Conservation (phyloP, 2,888 invertebrate species). For the Pachliopta kotzebuea region DNA sequence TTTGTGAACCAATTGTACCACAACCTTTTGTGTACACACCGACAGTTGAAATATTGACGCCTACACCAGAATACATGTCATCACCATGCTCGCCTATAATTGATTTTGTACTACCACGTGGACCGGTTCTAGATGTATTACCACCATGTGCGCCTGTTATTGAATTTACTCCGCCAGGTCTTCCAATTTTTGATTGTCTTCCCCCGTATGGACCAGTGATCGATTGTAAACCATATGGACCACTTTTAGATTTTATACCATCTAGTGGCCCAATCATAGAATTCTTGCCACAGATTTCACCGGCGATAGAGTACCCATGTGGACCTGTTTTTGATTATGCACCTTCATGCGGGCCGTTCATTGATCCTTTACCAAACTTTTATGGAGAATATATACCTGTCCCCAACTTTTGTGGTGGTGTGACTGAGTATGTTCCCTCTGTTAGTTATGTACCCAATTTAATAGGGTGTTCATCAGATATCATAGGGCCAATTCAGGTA, state of each 20-base stretch:
- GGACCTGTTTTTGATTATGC: slow-evolving; percentile 28
- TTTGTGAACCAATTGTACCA: slow-evolving; percentile 19
- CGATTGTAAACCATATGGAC: slow-evolving; percentile 15
- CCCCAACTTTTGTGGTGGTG: slow-evolving; percentile 1
- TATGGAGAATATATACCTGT: slow-evolving; percentile 28
- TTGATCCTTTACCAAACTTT: slow-evolving; percentile 33
- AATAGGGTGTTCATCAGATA: slow-evolving; percentile 27
- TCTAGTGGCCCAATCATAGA: slow-evolving; percentile 8
- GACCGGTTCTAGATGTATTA: slow-evolving; percentile 11
- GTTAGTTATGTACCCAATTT: slow-evolving; percentile 14
- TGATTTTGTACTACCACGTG: slow-evolving; percentile 10
- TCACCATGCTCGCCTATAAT: neutral
- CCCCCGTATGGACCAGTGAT: slow-evolving; percentile 16
- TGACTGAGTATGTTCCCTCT: slow-evolving; percentile 19
- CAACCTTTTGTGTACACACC: slow-evolving; percentile 25
- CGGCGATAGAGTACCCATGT: slow-evolving; percentile 29
- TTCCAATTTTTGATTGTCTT: slow-evolving; percentile 6
- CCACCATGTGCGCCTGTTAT: slow-evolving; percentile 9
- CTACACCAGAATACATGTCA: slow-evolving; percentile 14
- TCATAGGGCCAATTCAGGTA: slow-evolving; percentile 22
- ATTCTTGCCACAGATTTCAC: slow-evolving; percentile 14
- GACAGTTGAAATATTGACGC: slow-evolving; percentile 25
- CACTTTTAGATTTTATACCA: slow-evolving; percentile 13
- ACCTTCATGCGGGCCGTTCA: slow-evolving; percentile 29
- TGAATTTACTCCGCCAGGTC: slow-evolving; percentile 5